phyloP scores from a whole-genome alignment of 2,113 vertebrate species.

The Neofelis nebulosa region DNA sequence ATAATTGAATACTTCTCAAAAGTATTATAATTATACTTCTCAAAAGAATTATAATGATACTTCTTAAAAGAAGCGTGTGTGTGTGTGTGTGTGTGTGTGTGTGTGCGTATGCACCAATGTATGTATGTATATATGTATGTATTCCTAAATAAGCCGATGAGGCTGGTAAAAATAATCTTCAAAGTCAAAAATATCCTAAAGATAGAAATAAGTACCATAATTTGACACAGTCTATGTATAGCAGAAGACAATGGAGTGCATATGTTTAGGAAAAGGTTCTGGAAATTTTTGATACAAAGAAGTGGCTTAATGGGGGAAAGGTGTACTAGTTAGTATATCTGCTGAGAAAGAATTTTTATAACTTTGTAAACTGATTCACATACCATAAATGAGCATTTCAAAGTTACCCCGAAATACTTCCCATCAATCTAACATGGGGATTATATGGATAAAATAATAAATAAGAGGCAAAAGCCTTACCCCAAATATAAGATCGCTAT shows the following conservation, averaged over 20 bases:
- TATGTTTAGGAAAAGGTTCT: background rate
- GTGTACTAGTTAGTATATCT: background rate
- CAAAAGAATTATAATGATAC: background rate
- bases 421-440: background rate
- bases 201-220: background rate
- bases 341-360: background rate
- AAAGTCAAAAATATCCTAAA: background rate
- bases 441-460: background rate
- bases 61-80: background rate
- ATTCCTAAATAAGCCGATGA: background rate
- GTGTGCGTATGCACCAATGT: background rate
- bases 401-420: background rate
- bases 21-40: background rate
- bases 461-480: background rate
- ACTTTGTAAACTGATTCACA: background rate
- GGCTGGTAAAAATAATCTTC: background rate
- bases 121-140: no score
- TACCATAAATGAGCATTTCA: slow-evolving; percentile 7
- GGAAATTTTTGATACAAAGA: background rate
- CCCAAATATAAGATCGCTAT: background rate
- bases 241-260: background rate
- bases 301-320: background rate
- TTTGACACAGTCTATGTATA: background rate
- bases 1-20: background rate
- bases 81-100: background rate